Conservation (phyloP, 1,140 invertebrate species). For the Pseudomyrmex concolor region DNA sequence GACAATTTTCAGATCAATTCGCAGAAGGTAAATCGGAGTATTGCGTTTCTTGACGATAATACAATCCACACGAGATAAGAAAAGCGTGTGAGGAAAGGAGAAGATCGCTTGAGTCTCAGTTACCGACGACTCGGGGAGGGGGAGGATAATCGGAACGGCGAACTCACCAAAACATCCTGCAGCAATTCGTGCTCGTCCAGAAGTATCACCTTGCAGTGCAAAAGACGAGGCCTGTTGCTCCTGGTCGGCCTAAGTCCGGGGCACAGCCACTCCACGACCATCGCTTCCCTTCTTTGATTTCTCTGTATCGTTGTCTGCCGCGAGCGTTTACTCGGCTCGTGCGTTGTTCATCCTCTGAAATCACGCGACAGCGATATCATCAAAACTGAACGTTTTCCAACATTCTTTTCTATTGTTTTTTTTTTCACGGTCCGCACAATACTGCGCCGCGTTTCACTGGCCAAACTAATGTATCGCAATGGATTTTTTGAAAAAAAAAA, state of each 20-base stretch:
- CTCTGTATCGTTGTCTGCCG: constrained; percentile 55
- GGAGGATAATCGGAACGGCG: not conserved
- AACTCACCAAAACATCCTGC: constrained; percentile 87
- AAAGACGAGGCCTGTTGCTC: constrained; percentile 86
- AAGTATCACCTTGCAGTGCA: constrained; percentile 88
- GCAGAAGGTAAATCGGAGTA: no score
- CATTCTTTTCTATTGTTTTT: not conserved
- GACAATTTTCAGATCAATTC: no score
- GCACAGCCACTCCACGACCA: constrained; percentile 84
- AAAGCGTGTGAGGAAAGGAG: no score
- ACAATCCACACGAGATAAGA: no score
- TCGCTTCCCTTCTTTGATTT: constrained; percentile 70
- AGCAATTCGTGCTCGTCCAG: constrained; percentile 88
- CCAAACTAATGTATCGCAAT: not conserved
- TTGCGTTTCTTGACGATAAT: no score
- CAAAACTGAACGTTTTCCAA: not conserved
- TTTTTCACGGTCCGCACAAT: no score
- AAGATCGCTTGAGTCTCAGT: no score
- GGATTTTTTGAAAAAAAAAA: not conserved
- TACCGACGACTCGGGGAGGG: no score
- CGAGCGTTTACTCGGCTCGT: constrained; percentile 66
- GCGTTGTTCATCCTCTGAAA: constrained; percentile 75
- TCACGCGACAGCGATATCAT: constrained; percentile 20
- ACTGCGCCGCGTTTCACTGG: not conserved
- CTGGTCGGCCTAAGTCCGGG: constrained; percentile 84